phyloP scores from a whole-genome alignment of 2,888 invertebrate genomes.

The Cyclophora punctaria region DNA sequence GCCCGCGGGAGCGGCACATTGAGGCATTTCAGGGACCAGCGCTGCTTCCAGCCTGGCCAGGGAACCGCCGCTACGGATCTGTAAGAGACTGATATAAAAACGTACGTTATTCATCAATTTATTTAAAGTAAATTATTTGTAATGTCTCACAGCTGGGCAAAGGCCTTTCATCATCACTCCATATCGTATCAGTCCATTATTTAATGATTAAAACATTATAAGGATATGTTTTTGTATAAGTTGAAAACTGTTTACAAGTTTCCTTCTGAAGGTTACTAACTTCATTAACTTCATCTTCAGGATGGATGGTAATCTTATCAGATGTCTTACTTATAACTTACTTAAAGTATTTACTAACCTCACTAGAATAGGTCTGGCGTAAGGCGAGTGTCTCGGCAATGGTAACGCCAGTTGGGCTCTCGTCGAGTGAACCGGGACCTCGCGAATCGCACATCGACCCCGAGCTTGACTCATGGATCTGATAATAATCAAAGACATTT shows the following conservation, averaged over 20 bases:
- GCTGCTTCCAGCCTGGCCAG: slow-evolving; percentile 50
- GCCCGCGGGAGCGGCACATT: slow-evolving; percentile 67
- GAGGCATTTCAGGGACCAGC: slow-evolving; percentile 68
- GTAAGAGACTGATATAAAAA: slow-evolving; percentile 36
- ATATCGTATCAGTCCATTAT: no score
- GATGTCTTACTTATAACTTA: no score
- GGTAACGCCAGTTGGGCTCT: slow-evolving; percentile 75
- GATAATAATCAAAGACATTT: not conserved
- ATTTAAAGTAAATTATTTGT: no score
- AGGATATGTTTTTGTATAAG: no score
- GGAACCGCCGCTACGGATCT: slow-evolving; percentile 51
- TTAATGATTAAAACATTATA: no score
- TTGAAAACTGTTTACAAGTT: no score
- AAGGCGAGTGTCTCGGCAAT: slow-evolving; percentile 72
- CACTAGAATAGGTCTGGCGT: slow-evolving; percentile 72
- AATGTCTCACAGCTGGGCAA: no score
- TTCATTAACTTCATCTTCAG: no score
- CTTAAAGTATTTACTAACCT: slow-evolving; percentile 41
- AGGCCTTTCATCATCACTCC: no score
- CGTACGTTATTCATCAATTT: no score
- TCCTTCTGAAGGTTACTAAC: no score
- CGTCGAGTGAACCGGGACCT: slow-evolving; percentile 73
- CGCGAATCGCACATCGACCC: slow-evolving; percentile 71
- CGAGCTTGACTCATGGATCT: slow-evolving; percentile 61
- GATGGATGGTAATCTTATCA: no score